These are phyloP conservation scores for Thunnus albacares DNA, from an alignment of 2,797 vertebrate genomes.

Conservation along the genomic window DNA sequence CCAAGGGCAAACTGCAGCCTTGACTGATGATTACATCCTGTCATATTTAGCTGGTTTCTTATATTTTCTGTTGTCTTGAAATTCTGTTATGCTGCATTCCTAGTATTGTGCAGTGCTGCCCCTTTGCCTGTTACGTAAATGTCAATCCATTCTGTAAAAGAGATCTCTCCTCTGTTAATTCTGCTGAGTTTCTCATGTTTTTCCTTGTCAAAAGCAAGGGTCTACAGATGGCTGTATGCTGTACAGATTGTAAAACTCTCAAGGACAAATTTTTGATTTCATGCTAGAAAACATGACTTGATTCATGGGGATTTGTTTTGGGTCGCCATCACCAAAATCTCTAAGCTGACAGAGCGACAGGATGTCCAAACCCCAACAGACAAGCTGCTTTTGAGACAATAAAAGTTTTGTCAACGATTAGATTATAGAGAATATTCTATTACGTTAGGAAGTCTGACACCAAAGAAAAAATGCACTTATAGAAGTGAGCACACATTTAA, in stretches of 20 bases:
- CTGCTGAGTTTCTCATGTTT: background rate
- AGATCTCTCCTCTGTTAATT: too few species aligned
- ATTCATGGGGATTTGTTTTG: background rate
- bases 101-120: background rate
- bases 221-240: too few species aligned
- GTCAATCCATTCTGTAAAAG: too few species aligned
- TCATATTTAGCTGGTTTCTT: background rate
- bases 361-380: background rate
- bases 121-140: background rate
- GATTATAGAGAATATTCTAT: background rate
- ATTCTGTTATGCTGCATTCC: background rate
- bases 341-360: background rate
- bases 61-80: background rate
- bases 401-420: background rate
- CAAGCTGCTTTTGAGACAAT: too few species aligned
- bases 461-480: too few species aligned
- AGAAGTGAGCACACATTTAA: too few species aligned
- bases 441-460: background rate
- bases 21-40: background rate
- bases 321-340: background rate
- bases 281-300: too few species aligned
- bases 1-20: background rate
- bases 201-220: background rate
- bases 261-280: too few species aligned
- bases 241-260: too few species aligned